A percentile compares a stretch with the other conserved stretches of the same genome.
These are phyloP conservation scores for Scartelaos histophorus DNA, from an alignment of 2,113 vertebrate genomes.

Conservation along the genomic window DNA sequence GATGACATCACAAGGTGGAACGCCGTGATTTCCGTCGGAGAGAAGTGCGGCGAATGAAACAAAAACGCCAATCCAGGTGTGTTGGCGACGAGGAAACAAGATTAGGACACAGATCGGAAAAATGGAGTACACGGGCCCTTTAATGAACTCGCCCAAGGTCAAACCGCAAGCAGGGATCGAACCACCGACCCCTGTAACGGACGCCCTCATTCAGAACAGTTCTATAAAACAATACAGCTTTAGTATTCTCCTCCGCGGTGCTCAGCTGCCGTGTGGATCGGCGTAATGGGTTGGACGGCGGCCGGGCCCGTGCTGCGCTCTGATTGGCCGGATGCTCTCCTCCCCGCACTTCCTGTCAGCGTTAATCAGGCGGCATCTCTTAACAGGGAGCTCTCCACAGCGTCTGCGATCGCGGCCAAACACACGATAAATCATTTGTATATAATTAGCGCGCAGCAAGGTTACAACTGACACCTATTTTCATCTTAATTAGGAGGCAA, in stretches of 20 bases:
- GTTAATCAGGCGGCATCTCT: conserved; percentile 93
- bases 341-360: conserved; percentile 87
- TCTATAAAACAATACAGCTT: not conserved
- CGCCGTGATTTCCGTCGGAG: no score
- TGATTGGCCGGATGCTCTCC: conserved; percentile 77
- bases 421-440: conserved; percentile 98
- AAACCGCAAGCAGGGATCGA: not conserved
- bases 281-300: conserved; percentile 78
- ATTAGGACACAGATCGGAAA: no score
- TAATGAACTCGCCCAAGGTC: not conserved
- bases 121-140: no score
- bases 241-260: conserved; percentile 63
- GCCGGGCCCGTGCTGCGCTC: conserved; percentile 62
- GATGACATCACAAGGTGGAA: no score
- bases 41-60: no score
- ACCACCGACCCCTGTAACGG: not conserved
- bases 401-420: conserved; percentile 90
- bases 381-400: conserved; percentile 83
- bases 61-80: no score
- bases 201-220: not conserved
- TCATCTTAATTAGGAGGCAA: conserved; percentile 98
- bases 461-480: conserved; percentile 98
- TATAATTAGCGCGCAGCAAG: conserved; percentile 98
- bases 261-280: conserved; percentile 84
- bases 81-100: no score